phyloP scores from a whole-genome alignment of 2,888 invertebrate genomes.

The Physocephala rufipes region DNA sequence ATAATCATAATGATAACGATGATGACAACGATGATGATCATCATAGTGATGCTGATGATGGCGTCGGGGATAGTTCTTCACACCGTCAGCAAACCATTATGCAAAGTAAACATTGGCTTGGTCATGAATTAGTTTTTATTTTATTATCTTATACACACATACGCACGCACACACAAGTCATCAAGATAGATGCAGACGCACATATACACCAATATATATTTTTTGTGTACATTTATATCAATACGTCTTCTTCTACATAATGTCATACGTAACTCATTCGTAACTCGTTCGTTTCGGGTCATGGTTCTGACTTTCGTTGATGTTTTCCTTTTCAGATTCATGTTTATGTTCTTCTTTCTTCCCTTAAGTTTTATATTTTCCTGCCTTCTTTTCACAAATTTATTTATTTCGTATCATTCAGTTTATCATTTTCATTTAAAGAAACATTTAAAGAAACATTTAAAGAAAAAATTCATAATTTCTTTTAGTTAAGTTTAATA shows the following conservation, averaged over 20 bases:
- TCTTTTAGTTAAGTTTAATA: too few relatives aligned
- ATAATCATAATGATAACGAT: constrained; percentile 19
- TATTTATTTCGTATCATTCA: background rate
- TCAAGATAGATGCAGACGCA: background rate
- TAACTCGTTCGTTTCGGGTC: background rate
- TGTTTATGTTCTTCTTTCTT: background rate
- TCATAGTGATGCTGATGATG: constrained; percentile 11
- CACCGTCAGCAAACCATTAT: constrained; percentile 26
- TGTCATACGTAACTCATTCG: too few relatives aligned
- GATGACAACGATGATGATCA: constrained; percentile 22
- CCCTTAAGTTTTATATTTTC: background rate
- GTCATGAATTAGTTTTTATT: constrained; percentile 33
- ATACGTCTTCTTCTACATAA: too few relatives aligned
- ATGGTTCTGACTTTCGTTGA: background rate
- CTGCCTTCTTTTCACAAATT: background rate
- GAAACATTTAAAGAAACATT: too few relatives aligned
- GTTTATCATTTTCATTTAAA: too few relatives aligned
- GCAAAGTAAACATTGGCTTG: constrained; percentile 31
- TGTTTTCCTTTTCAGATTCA: background rate
- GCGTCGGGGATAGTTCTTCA: constrained; percentile 7
- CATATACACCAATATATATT: background rate
- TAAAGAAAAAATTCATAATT: too few relatives aligned
- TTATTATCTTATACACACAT: constrained; percentile 15
- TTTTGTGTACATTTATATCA: background rate
- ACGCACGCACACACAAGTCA: background rate